Evolutionary conservation across 2,113 vertebrate species (phyloP).

Genomic region (Rhinolophus ferrumequinum): DNA sequence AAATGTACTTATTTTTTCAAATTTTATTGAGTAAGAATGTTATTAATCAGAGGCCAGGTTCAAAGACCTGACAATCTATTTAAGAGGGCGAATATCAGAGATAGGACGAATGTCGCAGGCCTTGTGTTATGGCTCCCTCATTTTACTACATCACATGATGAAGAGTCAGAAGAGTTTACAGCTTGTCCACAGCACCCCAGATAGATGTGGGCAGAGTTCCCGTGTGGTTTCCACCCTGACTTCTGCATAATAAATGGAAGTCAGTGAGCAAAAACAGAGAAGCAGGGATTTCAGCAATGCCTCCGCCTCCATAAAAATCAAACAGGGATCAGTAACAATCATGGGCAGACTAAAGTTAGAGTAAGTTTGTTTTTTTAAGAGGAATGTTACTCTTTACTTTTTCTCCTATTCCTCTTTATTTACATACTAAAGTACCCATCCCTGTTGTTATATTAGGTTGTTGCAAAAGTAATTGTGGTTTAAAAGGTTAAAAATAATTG

Average conservation of each 20-base stretch:
- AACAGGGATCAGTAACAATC: neutral
- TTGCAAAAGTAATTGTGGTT: too few relatives aligned
- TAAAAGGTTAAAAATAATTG: too few relatives aligned
- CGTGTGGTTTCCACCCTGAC: neutral
- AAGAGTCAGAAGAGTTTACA: neutral
- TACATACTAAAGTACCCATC: neutral
- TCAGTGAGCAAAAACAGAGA: neutral
- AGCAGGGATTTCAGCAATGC: neutral
- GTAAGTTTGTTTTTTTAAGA: neutral
- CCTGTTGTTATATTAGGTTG: neutral
- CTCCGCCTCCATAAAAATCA: neutral
- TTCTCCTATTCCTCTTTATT: neutral
- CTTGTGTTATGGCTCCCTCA: neutral
- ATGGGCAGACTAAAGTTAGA: neutral
- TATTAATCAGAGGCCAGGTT: neutral
- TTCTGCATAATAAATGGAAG: neutral
- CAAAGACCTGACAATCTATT: neutral
- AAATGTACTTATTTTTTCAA: neutral
- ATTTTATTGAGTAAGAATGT: neutral
- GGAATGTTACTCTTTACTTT: neutral
- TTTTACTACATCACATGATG: neutral
- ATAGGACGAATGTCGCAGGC: neutral
- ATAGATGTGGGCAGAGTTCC: neutral
- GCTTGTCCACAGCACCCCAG: rapidly evolving
- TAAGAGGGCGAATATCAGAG: neutral